Base-by-base conservation (phyloP, 1,140 invertebrate genomes). In the Drosophila tristis region DNA sequence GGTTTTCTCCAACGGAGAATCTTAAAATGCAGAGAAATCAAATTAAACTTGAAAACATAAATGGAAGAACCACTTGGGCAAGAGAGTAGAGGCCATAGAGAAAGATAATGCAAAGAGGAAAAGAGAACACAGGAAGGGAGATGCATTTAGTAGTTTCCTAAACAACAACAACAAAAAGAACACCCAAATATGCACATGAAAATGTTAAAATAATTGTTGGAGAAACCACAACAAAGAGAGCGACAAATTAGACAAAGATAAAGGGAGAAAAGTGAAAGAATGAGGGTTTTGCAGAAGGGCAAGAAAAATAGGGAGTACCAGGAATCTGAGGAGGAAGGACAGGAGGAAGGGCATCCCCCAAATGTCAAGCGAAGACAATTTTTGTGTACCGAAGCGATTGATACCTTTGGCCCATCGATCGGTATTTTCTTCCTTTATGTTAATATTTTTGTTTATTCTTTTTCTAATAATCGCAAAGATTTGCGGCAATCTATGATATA, bases 141-240 rank as follows among this genome's bases (percentile, higher is more conserved):
- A 68, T 70, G 25, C 49, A 56, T 68, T 70, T 9, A 39, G 11
- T 13, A 39, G 11, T 39, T 5, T 39, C 11, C n/a, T n/a, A 15
- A 43, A 35, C 39, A 25, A 13, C 7, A 25, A 13, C 7, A 35
- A 20, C 20, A 20, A 20, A 20, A 25, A 29, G 43, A 63, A 35
- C 20, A 45, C 16, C n/a, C 15, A 64, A 68, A 51, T 35, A 59
- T 73, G 58, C 57, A 63, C 65, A 61, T 65, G 54, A 74, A 67
- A 81, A 81, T 82, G 79, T 70, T 66, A 60, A 74, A 82, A 82
- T 82, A 82, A 82, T 82, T 78, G 79, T 61, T 81, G 61, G 57
- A 78, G 63, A 53, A 68, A 74, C 79, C 78, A 73, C 76, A 79
- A 61, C 78, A 82, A 78, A 82, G 74, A 45, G 11, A 43, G 65